Evolutionary conservation across 2,797 vertebrate species (phyloP).

Genomic region (Lacerta bilineata): DNA sequence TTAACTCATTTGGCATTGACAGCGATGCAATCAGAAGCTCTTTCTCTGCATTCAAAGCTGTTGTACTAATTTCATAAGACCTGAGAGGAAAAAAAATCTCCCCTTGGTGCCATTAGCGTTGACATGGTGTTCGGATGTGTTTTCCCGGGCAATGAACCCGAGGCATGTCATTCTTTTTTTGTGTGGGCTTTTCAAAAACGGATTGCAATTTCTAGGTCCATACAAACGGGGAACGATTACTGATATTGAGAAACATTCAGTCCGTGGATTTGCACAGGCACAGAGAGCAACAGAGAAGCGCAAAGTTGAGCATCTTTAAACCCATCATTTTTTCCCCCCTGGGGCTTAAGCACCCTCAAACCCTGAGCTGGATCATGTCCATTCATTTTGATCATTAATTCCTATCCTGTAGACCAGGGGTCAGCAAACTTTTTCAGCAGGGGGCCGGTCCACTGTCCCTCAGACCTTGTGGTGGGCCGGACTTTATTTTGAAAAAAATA

Average conservation of each 20-base stretch:
- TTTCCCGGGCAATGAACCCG: background rate
- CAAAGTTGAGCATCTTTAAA: background rate
- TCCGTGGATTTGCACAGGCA: background rate
- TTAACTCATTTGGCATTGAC: background rate
- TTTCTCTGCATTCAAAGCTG: background rate
- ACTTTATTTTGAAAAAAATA: too few relatives aligned
- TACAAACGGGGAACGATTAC: background rate
- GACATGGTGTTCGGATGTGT: background rate
- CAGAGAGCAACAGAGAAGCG: background rate
- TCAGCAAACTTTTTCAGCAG: too few relatives aligned
- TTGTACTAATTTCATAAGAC: background rate
- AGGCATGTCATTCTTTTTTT: background rate
- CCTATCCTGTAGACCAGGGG: too few relatives aligned
- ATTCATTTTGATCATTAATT: too few relatives aligned
- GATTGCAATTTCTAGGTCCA: background rate
- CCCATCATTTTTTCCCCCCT: background rate
- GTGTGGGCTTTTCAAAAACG: too few relatives aligned
- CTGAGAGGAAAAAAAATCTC: background rate
- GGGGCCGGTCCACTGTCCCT: too few relatives aligned
- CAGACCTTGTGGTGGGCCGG: too few relatives aligned
- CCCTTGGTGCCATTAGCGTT: background rate
- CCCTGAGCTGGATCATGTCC: too few relatives aligned
- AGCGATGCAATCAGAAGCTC: background rate
- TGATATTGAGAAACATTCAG: background rate
- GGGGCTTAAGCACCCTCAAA: too few relatives aligned